Conservation (phyloP, 1,140 invertebrate genomes). For the Yoshiicerus persimilis region DNA sequence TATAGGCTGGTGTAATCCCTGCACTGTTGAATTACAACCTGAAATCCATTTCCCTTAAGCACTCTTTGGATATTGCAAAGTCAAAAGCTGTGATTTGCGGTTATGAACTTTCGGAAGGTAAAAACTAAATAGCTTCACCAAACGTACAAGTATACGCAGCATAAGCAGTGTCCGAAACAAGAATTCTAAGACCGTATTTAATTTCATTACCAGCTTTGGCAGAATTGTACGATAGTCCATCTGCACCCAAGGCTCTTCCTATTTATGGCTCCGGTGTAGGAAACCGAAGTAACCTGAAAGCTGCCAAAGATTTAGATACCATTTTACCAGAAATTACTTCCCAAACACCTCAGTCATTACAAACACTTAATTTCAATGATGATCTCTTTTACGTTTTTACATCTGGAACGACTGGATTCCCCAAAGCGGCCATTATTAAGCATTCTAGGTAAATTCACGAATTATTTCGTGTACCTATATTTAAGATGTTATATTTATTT, state of each 20-base stretch:
- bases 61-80: slow-evolving; percentile 78
- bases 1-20: slow-evolving; percentile 57
- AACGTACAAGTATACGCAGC: not conserved
- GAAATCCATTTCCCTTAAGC: slow-evolving; percentile 70
- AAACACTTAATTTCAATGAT: slow-evolving; percentile 52
- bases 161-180: too few species aligned
- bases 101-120: slow-evolving; percentile 57
- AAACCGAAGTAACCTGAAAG: too few species aligned
- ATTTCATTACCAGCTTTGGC: slow-evolving; percentile 55
- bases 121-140: not conserved
- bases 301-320: not conserved
- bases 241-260: slow-evolving; percentile 51
- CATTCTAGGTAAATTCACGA: slow-evolving; percentile 59
- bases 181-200: not conserved
- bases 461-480: not conserved
- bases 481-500: too few species aligned
- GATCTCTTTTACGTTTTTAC: slow-evolving; percentile 82
- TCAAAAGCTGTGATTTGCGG: slow-evolving; percentile 82
- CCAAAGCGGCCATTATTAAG: slow-evolving; percentile 83
- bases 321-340: not conserved
- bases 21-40: slow-evolving; percentile 87
- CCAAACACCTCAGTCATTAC: not conserved
- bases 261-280: not conserved
- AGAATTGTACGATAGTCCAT: slow-evolving; percentile 46
- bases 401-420: slow-evolving; percentile 87